phyloP scores from a whole-genome alignment of 1,140 invertebrate genomes.

The Formica exsecta region DNA sequence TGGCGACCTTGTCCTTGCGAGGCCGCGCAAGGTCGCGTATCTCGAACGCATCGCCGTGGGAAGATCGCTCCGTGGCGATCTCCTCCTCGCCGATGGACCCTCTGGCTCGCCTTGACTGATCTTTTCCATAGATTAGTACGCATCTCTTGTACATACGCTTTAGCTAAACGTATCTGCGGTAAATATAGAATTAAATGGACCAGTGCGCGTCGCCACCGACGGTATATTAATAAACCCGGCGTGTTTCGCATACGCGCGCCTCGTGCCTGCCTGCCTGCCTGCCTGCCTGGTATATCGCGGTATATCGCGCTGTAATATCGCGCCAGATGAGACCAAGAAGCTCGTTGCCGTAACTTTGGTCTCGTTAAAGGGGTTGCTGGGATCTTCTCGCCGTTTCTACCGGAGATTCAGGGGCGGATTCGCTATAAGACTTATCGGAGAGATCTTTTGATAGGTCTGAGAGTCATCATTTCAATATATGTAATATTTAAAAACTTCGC shows the following conservation, averaged over 20 bases:
- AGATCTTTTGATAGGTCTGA: neutral
- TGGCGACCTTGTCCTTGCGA: constrained; percentile 83
- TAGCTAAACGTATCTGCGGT: constrained; percentile 69
- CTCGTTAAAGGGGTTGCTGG: constrained; percentile 11
- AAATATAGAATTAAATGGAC: constrained; percentile 78
- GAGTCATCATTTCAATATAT: neutral
- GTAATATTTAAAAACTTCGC: neutral
- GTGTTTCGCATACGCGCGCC: constrained; percentile 54
- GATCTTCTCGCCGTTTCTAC: neutral
- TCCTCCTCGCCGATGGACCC: constrained; percentile 68
- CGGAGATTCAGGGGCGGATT: neutral
- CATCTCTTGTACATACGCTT: constrained; percentile 45
- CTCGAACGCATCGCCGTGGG: constrained; percentile 72
- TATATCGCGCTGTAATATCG: neutral
- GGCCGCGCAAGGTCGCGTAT: constrained; percentile 70
- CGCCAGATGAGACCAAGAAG: neutral
- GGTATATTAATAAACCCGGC: constrained; percentile 70
- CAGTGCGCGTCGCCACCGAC: constrained; percentile 62
- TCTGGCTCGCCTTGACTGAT: constrained; percentile 75
- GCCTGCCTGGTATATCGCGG: neutral
- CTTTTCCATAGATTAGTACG: constrained; percentile 70
- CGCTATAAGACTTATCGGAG: neutral
- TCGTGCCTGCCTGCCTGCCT: neutral
- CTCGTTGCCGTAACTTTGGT: constrained; percentile 31
- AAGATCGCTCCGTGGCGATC: constrained; percentile 75